Base-by-base conservation (phyloP, 2,888 invertebrate genomes). In the Agonum fuliginosum region DNA sequence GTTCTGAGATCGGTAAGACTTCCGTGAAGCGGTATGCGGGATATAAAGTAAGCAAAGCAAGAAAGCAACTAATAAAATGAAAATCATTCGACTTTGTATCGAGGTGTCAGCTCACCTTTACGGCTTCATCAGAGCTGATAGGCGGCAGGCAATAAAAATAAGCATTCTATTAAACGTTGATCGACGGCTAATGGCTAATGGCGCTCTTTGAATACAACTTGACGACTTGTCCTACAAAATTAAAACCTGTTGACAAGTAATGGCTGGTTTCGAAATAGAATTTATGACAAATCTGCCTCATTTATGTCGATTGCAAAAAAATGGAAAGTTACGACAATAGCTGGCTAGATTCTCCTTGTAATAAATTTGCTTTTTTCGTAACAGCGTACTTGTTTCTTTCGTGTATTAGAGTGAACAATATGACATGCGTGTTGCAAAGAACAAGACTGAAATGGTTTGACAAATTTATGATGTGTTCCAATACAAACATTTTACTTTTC, bases 271-370 rank as follows among this genome's bases (percentile, higher is more conserved):
- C 72, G 72, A 72, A 72, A 72, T 14, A 12, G 54, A 72, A 72
- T 72, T 72, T 72, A 72, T 72, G 72, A 72, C 72, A 72, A 54
- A 54, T 72, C 34, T 72, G 72, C 72, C 72, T 72, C 72, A 54
- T 54, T 72, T 72, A 30, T 72, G 72, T 72, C 72, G 51, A 72
- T 72, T 72, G 72, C 72, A 72, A 72, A 72, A 71, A 58, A 72
- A 72, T 58, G 58, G 72, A 72, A 72, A 72, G 72, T 72, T 72
- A 46, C 46, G 43, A 70, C 70, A 70, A 70, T 70, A 46, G 46
- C 14, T 17, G 10, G 27, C 46, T 70, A 27, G 27, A 70, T 70
- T 70, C 70, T 70, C 70, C 70, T 70, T 70, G 70, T 70, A 70
- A 70, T 70, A 70, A 24, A 41, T 70, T 70, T 70, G 20, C 43